phyloP scores from a whole-genome alignment of 2,797 vertebrate species.

The Kryptopterus vitreolus region DNA sequence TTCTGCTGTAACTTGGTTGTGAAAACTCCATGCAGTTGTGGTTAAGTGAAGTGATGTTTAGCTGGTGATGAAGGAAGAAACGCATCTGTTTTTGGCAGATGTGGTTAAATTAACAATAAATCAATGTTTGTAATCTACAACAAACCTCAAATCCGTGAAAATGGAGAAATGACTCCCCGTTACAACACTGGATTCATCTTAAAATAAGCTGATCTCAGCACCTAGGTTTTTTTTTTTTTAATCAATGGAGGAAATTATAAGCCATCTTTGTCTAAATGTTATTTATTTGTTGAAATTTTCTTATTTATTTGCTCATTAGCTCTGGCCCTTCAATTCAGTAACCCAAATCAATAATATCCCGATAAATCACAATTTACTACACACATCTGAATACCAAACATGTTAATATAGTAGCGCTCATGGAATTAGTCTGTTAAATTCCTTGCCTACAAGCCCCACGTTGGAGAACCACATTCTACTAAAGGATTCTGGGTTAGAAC shows the following conservation, averaged over 20 bases:
- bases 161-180: not conserved
- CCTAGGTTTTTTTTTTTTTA: not conserved
- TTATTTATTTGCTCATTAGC: not conserved
- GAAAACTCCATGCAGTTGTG: not conserved
- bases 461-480: not conserved
- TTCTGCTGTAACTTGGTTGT: slow-evolving; percentile 1
- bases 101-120: not conserved
- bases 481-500: not conserved
- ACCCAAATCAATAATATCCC: slow-evolving; percentile 4
- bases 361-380: not conserved
- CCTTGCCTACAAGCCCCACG: not conserved
- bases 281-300: not conserved
- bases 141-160: slow-evolving; percentile 3
- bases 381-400: not conserved
- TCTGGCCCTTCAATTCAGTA: not conserved
- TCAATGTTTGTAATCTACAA: not conserved
- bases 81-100: not conserved
- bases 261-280: not conserved
- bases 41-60: not conserved
- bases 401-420: not conserved
- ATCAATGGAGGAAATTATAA: not conserved
- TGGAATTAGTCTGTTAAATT: not conserved
- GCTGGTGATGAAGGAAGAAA: not conserved
- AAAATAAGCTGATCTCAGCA: not conserved
- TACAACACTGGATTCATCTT: not conserved